These are phyloP conservation scores for Leptopilina boulardi DNA, from an alignment of 1,140 invertebrate species.

Conservation along the genomic window DNA sequence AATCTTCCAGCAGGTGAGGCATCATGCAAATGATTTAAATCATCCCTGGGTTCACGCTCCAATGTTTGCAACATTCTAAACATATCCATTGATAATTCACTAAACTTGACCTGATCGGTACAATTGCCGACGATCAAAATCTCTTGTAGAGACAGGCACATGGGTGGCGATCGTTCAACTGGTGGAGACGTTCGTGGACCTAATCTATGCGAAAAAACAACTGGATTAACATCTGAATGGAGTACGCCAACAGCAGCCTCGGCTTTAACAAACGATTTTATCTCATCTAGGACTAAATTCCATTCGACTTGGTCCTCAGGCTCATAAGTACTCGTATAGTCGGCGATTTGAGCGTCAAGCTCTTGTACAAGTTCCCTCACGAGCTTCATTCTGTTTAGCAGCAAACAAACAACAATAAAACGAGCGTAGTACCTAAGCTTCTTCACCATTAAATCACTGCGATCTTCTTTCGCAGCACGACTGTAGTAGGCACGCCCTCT, in stretches of 20 bases:
- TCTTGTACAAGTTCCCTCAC: conserved; percentile 94
- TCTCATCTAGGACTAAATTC: conserved; percentile 95
- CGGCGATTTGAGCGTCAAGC: conserved; percentile 92
- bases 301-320: conserved; percentile 96
- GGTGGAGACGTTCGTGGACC: conserved; percentile 91
- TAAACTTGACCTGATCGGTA: conserved; percentile 97
- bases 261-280: conserved; percentile 95
- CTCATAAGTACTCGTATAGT: conserved; percentile 96
- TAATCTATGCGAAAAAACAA: conserved; percentile 89
- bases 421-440: conserved; percentile 97
- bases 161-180: conserved; percentile 89
- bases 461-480: conserved; percentile 94
- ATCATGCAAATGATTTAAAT: conserved; percentile 88
- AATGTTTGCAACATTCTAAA: conserved; percentile 97
- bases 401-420: conserved; percentile 96
- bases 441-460: conserved; percentile 97
- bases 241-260: conserved; percentile 92
- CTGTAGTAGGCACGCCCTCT: conserved; percentile 95
- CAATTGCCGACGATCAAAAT: conserved; percentile 96
- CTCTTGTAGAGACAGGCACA: conserved; percentile 94
- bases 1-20: conserved; percentile 89
- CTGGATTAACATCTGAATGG: conserved; percentile 90
- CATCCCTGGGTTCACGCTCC: conserved; percentile 93
- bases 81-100: conserved; percentile 98
- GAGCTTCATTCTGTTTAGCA: conserved; percentile 96